Conservation (phyloP, 2,888 invertebrate species). For the Oscheius sp. region DNA sequence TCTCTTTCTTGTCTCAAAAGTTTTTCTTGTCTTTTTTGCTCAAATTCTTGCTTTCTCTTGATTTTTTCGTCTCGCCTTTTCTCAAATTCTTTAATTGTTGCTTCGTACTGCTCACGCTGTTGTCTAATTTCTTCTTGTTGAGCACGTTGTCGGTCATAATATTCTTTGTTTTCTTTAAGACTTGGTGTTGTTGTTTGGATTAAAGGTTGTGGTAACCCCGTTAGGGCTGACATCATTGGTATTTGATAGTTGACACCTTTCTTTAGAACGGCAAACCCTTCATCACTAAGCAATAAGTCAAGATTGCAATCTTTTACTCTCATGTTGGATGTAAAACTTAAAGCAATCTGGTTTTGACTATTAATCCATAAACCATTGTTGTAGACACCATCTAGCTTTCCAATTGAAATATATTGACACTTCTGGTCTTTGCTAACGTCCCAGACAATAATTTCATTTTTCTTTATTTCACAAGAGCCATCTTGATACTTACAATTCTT, state of each 20-base stretch:
- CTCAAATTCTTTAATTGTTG: not conserved
- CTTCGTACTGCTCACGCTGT: not conserved
- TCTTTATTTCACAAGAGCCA: slow-evolving; percentile 45
- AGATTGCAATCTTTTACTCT: slow-evolving; percentile 32
- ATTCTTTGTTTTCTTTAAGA: slow-evolving; percentile 34
- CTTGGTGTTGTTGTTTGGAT: slow-evolving; percentile 8
- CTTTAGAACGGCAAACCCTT: slow-evolving; percentile 43
- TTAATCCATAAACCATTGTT: too few species aligned
- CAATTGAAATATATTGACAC: slow-evolving; percentile 44
- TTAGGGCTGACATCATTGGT: not conserved
- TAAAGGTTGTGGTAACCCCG: slow-evolving; percentile 29
- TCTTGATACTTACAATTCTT: slow-evolving; percentile 46
- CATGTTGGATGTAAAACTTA: slow-evolving; percentile 34
- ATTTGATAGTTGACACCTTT: slow-evolving; percentile 11
- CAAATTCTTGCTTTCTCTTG: slow-evolving; percentile 1
- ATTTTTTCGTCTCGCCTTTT: slow-evolving; percentile 1
- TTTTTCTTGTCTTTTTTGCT: slow-evolving; percentile 5
- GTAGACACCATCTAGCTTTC: too few species aligned
- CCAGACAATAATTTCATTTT: too few species aligned
- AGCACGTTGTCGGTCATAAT: slow-evolving; percentile 31
- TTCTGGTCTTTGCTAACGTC: slow-evolving; percentile 49
- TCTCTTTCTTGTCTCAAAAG: not conserved
- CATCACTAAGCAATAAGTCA: slow-evolving; percentile 32
- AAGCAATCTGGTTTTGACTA: slow-evolving; percentile 46
- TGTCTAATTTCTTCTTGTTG: slow-evolving; percentile 15